These are phyloP conservation scores for Pseudopleuronectes americanus DNA, from an alignment of 2,797 vertebrate species.

Conservation along the genomic window DNA sequence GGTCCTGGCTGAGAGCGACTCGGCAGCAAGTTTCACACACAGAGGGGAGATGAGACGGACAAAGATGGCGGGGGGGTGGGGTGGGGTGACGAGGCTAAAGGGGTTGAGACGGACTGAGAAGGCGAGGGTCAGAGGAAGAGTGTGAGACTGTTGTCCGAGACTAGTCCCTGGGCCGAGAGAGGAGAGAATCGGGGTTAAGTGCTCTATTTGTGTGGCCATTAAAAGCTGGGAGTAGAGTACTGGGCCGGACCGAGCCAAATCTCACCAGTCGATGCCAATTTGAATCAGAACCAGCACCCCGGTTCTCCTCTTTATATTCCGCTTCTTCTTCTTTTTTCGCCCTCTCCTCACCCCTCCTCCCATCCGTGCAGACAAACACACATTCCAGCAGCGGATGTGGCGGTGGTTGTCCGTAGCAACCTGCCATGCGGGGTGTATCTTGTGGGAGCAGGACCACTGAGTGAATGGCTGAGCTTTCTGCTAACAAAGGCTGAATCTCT, in stretches of 20 bases:
- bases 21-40: slow-evolving; percentile 69
- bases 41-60: slow-evolving; percentile 41
- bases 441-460: slow-evolving; percentile 78
- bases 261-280: slow-evolving; percentile 76
- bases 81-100: slow-evolving; percentile 48
- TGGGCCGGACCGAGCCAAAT: slow-evolving; percentile 61
- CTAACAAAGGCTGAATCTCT: slow-evolving; percentile 79
- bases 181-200: slow-evolving; percentile 78
- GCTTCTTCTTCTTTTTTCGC: slow-evolving; percentile 11
- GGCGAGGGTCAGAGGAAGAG: slow-evolving; percentile 63
- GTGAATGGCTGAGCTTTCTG: slow-evolving; percentile 78
- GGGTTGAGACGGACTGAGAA: slow-evolving; percentile 50
- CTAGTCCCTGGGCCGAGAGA: slow-evolving; percentile 66
- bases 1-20: slow-evolving; percentile 60
- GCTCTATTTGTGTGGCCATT: slow-evolving; percentile 73
- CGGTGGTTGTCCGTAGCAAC: slow-evolving; percentile 79
- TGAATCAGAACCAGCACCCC: slow-evolving; percentile 63
- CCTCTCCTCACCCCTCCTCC: slow-evolving; percentile 58
- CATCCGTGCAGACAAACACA: slow-evolving; percentile 67
- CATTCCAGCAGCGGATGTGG: slow-evolving; percentile 76
- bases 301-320: slow-evolving; percentile 54
- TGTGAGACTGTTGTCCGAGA: slow-evolving; percentile 70
- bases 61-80: slow-evolving; percentile 45
- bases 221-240: slow-evolving; percentile 62
- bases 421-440: slow-evolving; percentile 77